Percentiles rank a stretch among this genome's conserved stretches.
Evolutionary conservation across 2,888 invertebrate species (phyloP).

Genomic region (Metacarcinus magister): DNA sequence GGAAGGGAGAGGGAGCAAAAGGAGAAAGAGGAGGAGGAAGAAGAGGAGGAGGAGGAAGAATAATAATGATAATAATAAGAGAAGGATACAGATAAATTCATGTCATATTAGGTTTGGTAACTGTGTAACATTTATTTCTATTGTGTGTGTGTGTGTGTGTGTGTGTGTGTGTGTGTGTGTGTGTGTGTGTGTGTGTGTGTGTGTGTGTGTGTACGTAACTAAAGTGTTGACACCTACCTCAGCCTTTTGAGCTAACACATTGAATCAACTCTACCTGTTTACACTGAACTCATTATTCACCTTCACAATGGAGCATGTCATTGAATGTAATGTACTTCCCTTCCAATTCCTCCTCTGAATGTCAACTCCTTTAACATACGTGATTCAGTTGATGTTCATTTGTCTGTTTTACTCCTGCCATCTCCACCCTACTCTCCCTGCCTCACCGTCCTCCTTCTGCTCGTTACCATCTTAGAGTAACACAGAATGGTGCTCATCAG

Average conservation of each 20-base stretch:
- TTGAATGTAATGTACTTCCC: neutral
- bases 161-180: neutral
- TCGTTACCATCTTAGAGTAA: neutral
- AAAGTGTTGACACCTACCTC: too few species aligned
- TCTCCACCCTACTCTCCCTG: neutral
- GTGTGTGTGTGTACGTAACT: too few species aligned
- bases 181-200: too few species aligned
- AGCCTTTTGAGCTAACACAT: too few species aligned
- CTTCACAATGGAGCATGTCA: neutral
- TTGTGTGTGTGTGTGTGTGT: neutral
- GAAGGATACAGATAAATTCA: too few species aligned
- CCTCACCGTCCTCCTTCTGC: neutral
- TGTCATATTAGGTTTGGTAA: neutral
- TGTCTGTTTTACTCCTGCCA: neutral
- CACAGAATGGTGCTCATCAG: neutral
- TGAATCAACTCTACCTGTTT: too few species aligned
- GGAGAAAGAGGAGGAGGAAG: too few species aligned
- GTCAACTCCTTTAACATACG: neutral
- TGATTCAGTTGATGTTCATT: neutral
- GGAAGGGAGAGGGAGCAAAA: too few species aligned
- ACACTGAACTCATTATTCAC: neutral
- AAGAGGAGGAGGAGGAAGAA: too few species aligned
- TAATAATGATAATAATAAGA: too few species aligned
- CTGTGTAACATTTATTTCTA: neutral
- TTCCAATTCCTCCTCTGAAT: too few species aligned